A percentile compares a stretch with the other conserved stretches of the same genome.
Evolutionary conservation across 2,888 invertebrate species (phyloP).

Genomic region (Drosophila longiperda): DNA sequence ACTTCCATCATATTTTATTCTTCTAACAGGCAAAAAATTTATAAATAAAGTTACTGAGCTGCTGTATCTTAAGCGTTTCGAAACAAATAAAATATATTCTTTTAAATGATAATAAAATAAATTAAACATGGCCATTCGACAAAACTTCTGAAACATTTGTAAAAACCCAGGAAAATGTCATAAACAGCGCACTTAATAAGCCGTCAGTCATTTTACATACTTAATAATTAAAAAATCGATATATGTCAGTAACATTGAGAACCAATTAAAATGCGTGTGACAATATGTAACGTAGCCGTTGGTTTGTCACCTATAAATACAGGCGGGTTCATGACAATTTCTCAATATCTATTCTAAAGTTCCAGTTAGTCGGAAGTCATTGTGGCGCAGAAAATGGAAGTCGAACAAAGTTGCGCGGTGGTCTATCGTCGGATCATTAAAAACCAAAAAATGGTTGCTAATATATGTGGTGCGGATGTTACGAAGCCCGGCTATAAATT

Average conservation of each 20-base stretch:
- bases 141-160: constrained; percentile 4
- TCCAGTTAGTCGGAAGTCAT: neutral
- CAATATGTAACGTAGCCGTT: neutral
- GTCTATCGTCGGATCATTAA: constrained; percentile 18
- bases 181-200: neutral
- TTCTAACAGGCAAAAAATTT: neutral
- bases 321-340: constrained; percentile 1
- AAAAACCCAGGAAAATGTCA: constrained; percentile 6
- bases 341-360: neutral
- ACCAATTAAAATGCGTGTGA: neutral
- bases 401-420: neutral
- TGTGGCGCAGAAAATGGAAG: neutral
- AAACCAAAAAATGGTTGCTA: neutral
- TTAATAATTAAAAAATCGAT: neutral
- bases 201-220: too few relatives aligned
- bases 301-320: constrained; percentile 20
- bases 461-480: constrained; percentile 40
- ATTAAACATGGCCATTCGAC: neutral
- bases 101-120: neutral
- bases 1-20: neutral
- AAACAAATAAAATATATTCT: neutral
- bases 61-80: neutral
- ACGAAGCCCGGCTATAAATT: constrained; percentile 21
- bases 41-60: neutral
- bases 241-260: neutral